These are phyloP conservation scores for Acipenser oxyrinchus DNA, from an alignment of 2,797 vertebrate genomes.

Conservation along the genomic window DNA sequence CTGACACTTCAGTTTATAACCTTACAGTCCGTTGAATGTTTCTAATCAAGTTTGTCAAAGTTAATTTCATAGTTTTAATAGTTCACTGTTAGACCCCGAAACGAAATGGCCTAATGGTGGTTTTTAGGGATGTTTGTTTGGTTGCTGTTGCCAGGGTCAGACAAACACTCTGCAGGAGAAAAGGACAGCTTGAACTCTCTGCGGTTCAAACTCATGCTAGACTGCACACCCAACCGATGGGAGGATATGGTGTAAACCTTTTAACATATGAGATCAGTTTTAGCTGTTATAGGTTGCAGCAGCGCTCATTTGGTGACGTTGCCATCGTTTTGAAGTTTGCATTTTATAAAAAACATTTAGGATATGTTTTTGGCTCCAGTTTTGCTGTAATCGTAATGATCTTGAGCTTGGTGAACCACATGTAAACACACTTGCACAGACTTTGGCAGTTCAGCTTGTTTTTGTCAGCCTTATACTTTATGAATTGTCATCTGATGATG, in stretches of 20 bases:
- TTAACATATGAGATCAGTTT: slow-evolving; percentile 39
- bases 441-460: slow-evolving; percentile 45
- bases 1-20: too few species aligned
- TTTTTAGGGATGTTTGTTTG: slow-evolving; percentile 8
- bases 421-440: slow-evolving; percentile 33
- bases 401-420: neutral
- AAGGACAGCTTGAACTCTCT: neutral
- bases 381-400: slow-evolving; percentile 30
- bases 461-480: slow-evolving; percentile 39
- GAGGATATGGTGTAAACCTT: slow-evolving; percentile 25
- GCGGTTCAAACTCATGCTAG: too few species aligned
- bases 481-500: slow-evolving; percentile 26
- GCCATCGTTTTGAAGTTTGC: slow-evolving; percentile 19
- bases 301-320: neutral
- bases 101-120: too few species aligned
- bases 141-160: neutral
- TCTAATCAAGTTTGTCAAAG: too few species aligned
- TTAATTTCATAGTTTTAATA: too few species aligned
- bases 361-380: slow-evolving; percentile 35
- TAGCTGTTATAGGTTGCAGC: slow-evolving; percentile 22
- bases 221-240: neutral
- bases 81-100: too few species aligned
- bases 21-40: too few species aligned
- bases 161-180: neutral
- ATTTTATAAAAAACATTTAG: slow-evolving; percentile 30